These are phyloP conservation scores for Clarias laeviceps DNA, from an alignment of 2,797 vertebrate genomes.

Conservation along the genomic window DNA sequence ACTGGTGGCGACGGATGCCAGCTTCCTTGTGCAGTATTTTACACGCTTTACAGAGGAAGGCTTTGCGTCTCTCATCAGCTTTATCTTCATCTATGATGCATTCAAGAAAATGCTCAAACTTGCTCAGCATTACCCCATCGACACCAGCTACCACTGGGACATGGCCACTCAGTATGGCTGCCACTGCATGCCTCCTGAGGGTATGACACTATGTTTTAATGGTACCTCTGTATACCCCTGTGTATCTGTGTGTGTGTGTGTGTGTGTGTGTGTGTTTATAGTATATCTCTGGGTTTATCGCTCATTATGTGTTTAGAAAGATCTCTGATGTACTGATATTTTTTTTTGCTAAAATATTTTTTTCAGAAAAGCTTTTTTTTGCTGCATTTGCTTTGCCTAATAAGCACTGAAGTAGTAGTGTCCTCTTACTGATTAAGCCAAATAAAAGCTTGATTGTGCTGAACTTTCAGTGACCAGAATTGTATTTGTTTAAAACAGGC, in stretches of 20 bases:
- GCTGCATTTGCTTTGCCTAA: neutral
- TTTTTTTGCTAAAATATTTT: no score
- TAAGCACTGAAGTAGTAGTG: neutral
- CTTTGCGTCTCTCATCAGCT: conserved; percentile 96
- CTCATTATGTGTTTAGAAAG: no score
- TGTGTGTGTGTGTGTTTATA: neutral
- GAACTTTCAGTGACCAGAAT: neutral
- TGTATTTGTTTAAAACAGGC: conserved; percentile 56
- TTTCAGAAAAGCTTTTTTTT: no score
- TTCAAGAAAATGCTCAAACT: conserved; percentile 99
- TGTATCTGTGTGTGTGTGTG: neutral
- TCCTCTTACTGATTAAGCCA: neutral
- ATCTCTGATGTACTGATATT: no score
- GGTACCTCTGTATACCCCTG: neutral
- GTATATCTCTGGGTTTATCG: neutral
- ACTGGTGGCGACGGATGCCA: conserved; percentile 93
- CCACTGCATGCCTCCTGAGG: conserved; percentile 74
- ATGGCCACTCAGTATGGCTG: conserved; percentile 85
- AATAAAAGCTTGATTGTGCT: neutral
- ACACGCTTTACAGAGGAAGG: conserved; percentile 97
- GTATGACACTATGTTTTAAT: conserved; percentile 25
- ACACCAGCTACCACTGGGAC: conserved; percentile 77
- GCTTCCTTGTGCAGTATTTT: conserved; percentile 97
- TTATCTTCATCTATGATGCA: conserved; percentile 98
- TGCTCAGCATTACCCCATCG: conserved; percentile 87